Evolutionary conservation across 2,888 invertebrate species (phyloP), one percentile per base, ranked within the genome.

Genomic region (Cerastis rubricosa): DNA sequence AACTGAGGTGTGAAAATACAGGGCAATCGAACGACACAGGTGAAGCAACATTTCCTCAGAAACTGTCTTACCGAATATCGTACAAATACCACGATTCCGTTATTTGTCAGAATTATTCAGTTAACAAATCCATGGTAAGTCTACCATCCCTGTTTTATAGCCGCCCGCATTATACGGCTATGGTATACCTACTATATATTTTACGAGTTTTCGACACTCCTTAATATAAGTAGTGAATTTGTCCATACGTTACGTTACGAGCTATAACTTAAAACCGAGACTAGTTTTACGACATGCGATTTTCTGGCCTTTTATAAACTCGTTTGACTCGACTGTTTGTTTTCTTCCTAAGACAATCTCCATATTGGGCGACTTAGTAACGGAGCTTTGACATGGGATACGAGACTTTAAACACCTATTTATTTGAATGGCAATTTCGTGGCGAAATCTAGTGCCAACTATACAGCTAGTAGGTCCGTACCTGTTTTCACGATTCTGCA

Each of bases 181-280:
- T 59, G 71, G 84, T 90, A 91, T 89, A 90, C 54, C 40, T 74
- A 70, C 66, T 74, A 74, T 64, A 86, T 89, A 88, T 86, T 94
- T 94, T 95, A 95, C 90, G 92, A 92, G 86, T 90, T 90, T 91
- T 91, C 90, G 88, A 90, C 92, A 91, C 92, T 90, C 89, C 90
- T 90, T 92, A 61, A 91, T 91, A 92, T 90, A 90, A 91, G 88
- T 90, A 84, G 90, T 90, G 91, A 94, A 93, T 93, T 93, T 93
- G 93, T 93, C 92, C 91, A 91, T 91, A 90, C 90, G 91, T 87
- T 91, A 84, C 81, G 88, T 87, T 91, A 84, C 81, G 88, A 89
- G 90, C 91, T 83, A 91, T 93, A 93, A 93, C 90, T 91, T 91
- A 90, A 92, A 91, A 92, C 89, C 87, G 88, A 88, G 83, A 89